Conservation (phyloP, 2,888 invertebrate genomes). For the Eupithecia subumbrata region DNA sequence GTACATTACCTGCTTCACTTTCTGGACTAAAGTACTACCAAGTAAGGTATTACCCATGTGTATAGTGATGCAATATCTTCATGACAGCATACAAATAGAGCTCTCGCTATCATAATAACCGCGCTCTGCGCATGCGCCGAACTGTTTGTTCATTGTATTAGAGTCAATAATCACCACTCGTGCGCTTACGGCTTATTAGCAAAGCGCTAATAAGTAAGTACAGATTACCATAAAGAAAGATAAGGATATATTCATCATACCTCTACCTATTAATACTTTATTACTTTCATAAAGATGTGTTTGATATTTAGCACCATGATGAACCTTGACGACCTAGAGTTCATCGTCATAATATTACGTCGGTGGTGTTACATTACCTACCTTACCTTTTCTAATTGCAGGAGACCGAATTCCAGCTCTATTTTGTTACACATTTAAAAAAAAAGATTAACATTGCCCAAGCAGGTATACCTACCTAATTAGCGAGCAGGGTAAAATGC, state of each 20-base stretch:
- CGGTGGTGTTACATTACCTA: too few relatives aligned
- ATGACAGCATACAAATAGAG: constrained; percentile 22
- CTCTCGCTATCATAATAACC: constrained; percentile 49
- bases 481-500: too few relatives aligned
- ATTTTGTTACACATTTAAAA: too few relatives aligned
- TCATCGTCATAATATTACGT: background rate
- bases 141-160: constrained; percentile 51
- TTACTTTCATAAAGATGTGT: background rate
- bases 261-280: too few relatives aligned
- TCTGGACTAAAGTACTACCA: background rate
- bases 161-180: constrained; percentile 45
- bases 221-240: constrained; percentile 14
- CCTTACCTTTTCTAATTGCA: too few relatives aligned
- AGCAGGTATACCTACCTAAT: too few relatives aligned
- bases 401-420: too few relatives aligned
- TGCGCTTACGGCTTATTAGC: constrained; percentile 30
- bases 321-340: background rate
- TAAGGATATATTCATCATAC: background rate
- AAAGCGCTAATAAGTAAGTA: constrained; percentile 22
- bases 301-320: background rate
- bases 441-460: too few relatives aligned
- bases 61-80: background rate
- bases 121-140: constrained; percentile 45
- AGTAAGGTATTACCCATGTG: background rate
- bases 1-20: background rate